These are phyloP conservation scores for Parasteatoda lunata DNA, from an alignment of 2,888 invertebrate genomes.

Conservation along the genomic window DNA sequence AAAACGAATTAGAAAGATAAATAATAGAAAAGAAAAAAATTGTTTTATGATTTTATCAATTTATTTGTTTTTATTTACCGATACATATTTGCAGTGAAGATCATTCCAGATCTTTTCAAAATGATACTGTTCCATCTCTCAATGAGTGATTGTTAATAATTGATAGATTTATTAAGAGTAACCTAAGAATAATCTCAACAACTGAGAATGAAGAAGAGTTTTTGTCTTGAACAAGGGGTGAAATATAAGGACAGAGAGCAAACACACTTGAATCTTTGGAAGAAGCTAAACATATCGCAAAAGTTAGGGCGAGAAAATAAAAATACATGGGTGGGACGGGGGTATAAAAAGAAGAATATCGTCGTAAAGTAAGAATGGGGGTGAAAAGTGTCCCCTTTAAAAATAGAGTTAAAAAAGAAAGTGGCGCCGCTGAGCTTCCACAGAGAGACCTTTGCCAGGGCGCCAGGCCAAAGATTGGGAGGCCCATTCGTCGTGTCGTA, in stretches of 20 bases:
- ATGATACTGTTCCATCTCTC: no score
- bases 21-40: no score
- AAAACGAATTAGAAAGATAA: no score
- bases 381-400: conserved; percentile 62
- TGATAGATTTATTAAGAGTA: no score
- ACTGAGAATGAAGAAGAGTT: no score
- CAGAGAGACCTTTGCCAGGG: conserved; percentile 40
- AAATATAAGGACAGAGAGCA: not conserved
- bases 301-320: conserved; percentile 45
- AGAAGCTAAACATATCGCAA: conserved; percentile 55
- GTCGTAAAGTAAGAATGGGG: conserved; percentile 49
- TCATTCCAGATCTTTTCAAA: no score
- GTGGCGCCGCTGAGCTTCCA: conserved; percentile 54
- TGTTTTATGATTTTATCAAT: no score
- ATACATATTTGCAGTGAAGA: no score
- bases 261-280: conserved; percentile 8
- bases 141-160: no score
- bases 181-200: no score
- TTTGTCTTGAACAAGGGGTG: not conserved
- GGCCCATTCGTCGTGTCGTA: conserved; percentile 28
- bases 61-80: no score
- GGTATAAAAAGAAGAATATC: conserved; percentile 39
- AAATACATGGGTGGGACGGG: conserved; percentile 43
- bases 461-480: conserved; percentile 32
- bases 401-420: conserved; percentile 59